phyloP scores from a whole-genome alignment of 2,113 vertebrate genomes.

The Anser cygnoides region DNA sequence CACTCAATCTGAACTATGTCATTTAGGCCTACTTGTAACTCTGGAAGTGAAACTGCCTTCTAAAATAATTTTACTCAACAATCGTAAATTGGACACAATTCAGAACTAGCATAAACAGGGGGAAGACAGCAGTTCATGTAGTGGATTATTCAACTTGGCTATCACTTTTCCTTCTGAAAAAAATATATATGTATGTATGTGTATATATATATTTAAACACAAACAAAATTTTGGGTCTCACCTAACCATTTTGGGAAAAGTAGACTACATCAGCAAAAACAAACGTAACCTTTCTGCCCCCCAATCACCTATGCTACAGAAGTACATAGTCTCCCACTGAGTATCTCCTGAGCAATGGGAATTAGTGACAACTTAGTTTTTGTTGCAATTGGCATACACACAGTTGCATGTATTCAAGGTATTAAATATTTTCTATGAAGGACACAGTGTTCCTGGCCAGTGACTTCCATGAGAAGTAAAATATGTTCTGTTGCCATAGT shows the following conservation, averaged over 20 bases:
- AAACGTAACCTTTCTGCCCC: fast-evolving
- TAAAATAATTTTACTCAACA: neutral
- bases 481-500: neutral
- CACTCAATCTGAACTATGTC: neutral
- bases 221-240: neutral
- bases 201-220: too few relatives aligned
- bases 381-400: neutral
- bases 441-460: neutral
- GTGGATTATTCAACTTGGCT: neutral
- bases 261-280: neutral
- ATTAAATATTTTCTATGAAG: neutral
- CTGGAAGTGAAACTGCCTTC: neutral
- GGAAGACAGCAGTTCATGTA: neutral
- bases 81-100: neutral
- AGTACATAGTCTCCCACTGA: neutral
- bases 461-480: neutral
- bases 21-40: neutral
- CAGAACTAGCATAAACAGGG: neutral
- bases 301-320: neutral
- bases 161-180: neutral
- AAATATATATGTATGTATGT: too few relatives aligned
- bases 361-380: neutral
- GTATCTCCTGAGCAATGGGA: neutral
- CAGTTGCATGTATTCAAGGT: neutral
- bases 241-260: neutral